phyloP scores from a whole-genome alignment of 2,888 invertebrate genomes.

The Andrena chrysosceles region DNA sequence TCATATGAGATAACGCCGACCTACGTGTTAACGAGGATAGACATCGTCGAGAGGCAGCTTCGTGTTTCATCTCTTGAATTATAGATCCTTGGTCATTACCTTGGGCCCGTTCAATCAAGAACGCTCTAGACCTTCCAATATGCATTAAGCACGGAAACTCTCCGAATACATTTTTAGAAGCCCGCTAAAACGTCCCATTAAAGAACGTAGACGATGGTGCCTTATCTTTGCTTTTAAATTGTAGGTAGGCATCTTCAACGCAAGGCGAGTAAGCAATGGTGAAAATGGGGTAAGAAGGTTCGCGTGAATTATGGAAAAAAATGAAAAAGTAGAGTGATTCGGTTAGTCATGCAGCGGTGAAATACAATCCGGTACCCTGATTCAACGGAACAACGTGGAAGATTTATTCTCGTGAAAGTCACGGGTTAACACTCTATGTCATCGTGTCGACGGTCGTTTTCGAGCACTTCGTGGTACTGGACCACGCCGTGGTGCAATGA shows the following conservation, averaged over 20 bases:
- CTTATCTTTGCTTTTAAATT: too few species aligned
- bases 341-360: not conserved
- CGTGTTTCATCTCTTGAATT: slow-evolving; percentile 27
- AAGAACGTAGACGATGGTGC: not conserved
- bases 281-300: too few species aligned
- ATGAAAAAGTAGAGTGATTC: not conserved
- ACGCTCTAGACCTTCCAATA: not conserved
- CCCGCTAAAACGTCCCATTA: not conserved
- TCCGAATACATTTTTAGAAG: not conserved
- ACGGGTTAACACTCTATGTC: slow-evolving; percentile 35
- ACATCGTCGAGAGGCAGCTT: slow-evolving; percentile 11
- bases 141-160: not conserved
- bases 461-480: slow-evolving; percentile 15
- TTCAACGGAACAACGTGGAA: not conserved
- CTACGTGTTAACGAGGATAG: slow-evolving; percentile 52
- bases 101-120: not conserved
- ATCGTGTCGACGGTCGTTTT: slow-evolving; percentile 17
- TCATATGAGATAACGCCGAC: slow-evolving; percentile 55
- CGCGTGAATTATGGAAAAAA: too few species aligned
- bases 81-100: not conserved
- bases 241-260: too few species aligned
- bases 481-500: slow-evolving; percentile 32
- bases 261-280: too few species aligned
- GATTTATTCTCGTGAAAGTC: slow-evolving; percentile 55
- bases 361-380: not conserved